These are phyloP conservation scores for Diloba caeruleocephala DNA, from an alignment of 2,888 invertebrate species.

Conservation along the genomic window DNA sequence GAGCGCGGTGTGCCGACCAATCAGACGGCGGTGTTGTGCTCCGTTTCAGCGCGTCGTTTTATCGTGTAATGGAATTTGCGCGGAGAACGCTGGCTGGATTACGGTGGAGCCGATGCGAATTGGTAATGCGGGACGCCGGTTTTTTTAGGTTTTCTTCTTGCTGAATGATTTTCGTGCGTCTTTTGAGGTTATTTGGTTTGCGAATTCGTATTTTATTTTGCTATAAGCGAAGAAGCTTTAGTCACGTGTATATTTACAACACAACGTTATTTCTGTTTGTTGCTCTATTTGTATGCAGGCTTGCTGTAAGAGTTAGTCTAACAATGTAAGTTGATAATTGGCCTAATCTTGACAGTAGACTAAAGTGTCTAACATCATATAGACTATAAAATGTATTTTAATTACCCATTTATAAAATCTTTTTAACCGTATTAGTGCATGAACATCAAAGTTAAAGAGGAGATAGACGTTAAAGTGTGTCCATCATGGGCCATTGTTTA, in stretches of 20 bases:
- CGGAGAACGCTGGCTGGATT: conserved; percentile 78
- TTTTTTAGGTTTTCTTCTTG: conserved; percentile 42
- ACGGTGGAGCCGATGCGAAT: conserved; percentile 75
- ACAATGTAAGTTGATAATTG: too few species aligned
- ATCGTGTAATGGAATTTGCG: conserved; percentile 88
- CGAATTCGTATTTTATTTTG: conserved; percentile 23
- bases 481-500: conserved; percentile 32
- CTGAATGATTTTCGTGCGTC: conserved; percentile 63
- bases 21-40: conserved; percentile 74
- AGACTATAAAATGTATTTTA: too few species aligned
- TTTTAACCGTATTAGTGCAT: too few species aligned
- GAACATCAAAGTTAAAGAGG: neutral
- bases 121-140: conserved; percentile 64
- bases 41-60: conserved; percentile 74
- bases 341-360: too few species aligned
- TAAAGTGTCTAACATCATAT: too few species aligned
- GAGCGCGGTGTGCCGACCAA: conserved; percentile 84
- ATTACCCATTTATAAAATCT: too few species aligned
- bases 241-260: neutral
- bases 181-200: conserved; percentile 60
- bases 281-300: too few species aligned
- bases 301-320: too few species aligned
- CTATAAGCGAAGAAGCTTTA: conserved; percentile 1
- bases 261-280: neutral
- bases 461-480: conserved; percentile 10